A percentile compares a stretch with the other conserved stretches of the same genome.
Evolutionary conservation across 1,140 invertebrate genomes (phyloP).

Genomic region (Portunus trituberculatus): DNA sequence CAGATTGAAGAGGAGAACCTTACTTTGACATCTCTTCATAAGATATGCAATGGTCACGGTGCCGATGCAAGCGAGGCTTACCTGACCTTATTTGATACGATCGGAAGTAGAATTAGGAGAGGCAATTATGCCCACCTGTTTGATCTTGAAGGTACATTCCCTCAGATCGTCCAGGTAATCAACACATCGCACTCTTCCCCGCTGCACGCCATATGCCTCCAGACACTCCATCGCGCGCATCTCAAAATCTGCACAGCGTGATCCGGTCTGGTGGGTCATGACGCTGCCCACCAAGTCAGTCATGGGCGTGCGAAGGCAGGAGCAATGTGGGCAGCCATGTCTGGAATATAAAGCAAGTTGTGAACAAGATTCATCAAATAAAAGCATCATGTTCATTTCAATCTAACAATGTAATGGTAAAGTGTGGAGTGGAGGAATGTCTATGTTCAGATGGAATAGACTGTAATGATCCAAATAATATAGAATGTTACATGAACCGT

Average conservation of each 20-base stretch:
- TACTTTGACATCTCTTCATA: neutral
- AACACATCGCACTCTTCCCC: conserved; percentile 83
- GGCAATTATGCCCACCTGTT: conserved; percentile 81
- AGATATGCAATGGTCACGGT: neutral
- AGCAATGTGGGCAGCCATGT: conserved; percentile 79
- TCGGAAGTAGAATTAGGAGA: neutral
- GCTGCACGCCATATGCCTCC: conserved; percentile 87
- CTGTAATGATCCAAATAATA: too few relatives aligned
- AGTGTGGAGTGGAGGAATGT: too few relatives aligned
- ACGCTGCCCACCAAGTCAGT: conserved; percentile 86
- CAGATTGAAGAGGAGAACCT: neutral
- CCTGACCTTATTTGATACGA: neutral
- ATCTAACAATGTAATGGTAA: too few relatives aligned
- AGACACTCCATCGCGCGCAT: conserved; percentile 86
- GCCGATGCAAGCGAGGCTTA: neutral
- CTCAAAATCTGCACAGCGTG: conserved; percentile 85
- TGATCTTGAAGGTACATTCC: conserved; percentile 84
- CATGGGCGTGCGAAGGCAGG: conserved; percentile 85
- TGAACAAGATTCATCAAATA: too few relatives aligned
- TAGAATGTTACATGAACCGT: too few relatives aligned
- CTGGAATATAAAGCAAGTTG: conserved; percentile 24
- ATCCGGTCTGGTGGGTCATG: conserved; percentile 84
- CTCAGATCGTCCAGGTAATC: conserved; percentile 84
- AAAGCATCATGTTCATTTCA: too few relatives aligned
- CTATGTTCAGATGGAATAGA: too few relatives aligned